phyloP scores from a whole-genome alignment of 2,888 invertebrate genomes.

The Scelioninae gen. 1 region DNA sequence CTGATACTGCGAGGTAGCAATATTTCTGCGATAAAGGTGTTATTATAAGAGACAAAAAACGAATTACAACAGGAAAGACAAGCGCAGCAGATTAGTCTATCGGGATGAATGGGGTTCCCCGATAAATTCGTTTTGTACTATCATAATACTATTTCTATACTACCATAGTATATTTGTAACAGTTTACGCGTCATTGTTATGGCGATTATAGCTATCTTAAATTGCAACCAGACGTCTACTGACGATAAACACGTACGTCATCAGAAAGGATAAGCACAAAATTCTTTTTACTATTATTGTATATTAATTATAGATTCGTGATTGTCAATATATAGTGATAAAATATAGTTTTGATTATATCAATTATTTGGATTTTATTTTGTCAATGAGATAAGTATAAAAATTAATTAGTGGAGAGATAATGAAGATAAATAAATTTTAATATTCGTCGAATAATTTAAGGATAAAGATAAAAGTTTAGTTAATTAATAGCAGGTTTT shows the following conservation, averaged over 20 bases:
- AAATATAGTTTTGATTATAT: too few species aligned
- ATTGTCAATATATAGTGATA: too few species aligned
- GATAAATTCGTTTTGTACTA: conserved; percentile 22
- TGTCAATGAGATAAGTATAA: too few species aligned
- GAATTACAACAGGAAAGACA: conserved; percentile 17
- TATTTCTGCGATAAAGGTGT: conserved; percentile 50
- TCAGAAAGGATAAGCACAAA: background rate
- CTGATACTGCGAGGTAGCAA: conserved; percentile 38
- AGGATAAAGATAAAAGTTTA: too few species aligned
- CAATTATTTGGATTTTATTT: too few species aligned
- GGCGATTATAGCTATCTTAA: conserved; percentile 48
- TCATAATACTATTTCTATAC: conserved; percentile 39
- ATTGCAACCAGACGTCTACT: conserved; percentile 31
- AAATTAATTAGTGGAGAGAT: too few species aligned
- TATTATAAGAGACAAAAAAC: conserved; percentile 30
- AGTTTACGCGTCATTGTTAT: conserved; percentile 19
- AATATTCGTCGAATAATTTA: too few species aligned
- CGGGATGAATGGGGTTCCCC: conserved; percentile 50
- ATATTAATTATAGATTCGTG: too few species aligned
- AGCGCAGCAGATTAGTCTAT: conserved; percentile 43
- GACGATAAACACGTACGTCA: conserved; percentile 28
- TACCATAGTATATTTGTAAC: conserved; percentile 36
- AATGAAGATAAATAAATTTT: too few species aligned
- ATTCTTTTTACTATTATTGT: background rate
- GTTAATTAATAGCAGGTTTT: too few species aligned